Evolutionary conservation across 2,113 vertebrate species (phyloP), one percentile per base, ranked within the genome.

Genomic region (Neopipo cinnamomea): DNA sequence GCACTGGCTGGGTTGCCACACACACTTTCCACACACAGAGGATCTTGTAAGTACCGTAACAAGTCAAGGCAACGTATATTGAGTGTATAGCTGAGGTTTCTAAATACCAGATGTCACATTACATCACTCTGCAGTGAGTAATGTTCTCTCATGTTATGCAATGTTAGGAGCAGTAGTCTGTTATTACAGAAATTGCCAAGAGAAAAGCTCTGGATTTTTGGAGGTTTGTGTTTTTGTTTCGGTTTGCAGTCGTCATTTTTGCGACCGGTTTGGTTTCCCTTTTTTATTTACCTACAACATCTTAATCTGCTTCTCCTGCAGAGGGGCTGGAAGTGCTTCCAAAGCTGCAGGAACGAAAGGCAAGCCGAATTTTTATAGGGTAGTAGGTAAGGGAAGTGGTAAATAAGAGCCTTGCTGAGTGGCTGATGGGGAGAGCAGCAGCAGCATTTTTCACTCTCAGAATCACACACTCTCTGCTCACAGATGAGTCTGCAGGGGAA

Each of bases 81-180:
- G 17, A 82, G 59, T 0, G 41, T 41, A 62, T 27, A 90, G 74
- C 80, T 61, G 82, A 14, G 66, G 74, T 46, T 95, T 91, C 91
- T 73, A 71, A 91, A 93, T 41, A 82, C 89, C 94, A 92, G 77
- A 85, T 95, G 84, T 74, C 71, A 55, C 47, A 33, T 56, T 84
- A 49, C 86, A 85, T 67, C 93, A 59, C 77, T 41, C 25, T 0
- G 8, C 16, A 68, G 46, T 37, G 88, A 96, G 93, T 49, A 75
- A 81, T 73, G 42, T 18, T 80, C 63, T 39, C 50, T 61, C 72
- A 9, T 11, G 35, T 59, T 66, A 78, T 42, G 95, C 88, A 89
- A 55, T 15, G 39, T 37, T 33, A n/a, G 25, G 42, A 96, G 55
- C 50, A 73, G 81, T 42, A 94, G 44, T 4, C 66, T 91, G 70